Evolutionary conservation across 2,113 vertebrate species (phyloP), one percentile per base, ranked within the genome.

Genomic region (Serinus canaria): DNA sequence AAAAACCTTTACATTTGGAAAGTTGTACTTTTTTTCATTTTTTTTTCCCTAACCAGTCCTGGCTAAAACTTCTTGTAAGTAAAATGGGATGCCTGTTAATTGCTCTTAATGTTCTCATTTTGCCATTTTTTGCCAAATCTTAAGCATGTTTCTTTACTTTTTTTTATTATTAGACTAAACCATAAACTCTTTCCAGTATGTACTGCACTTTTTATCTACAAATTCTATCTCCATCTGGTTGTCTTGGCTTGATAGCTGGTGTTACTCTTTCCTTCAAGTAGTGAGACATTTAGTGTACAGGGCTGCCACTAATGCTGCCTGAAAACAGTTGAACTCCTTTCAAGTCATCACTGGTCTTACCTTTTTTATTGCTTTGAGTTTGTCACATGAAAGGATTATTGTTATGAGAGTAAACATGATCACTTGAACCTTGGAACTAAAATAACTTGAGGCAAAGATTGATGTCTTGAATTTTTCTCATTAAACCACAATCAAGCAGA

Each of bases 381-480:
- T 86, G 64, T 93, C 62, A 60, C 49, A 33, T 87, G 52, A 79
- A 72, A 60, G 62, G 18, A 76, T 78, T 89, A 64, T 52, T 84
- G 27, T 72, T 94, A 49, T 31, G 39, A 79, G 27, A 82, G 41
- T 37, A 82, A 75, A 58, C 0, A 3, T 69, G 68, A 81, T 89
- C 72, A 19, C 33, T 39, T 66, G 78, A 82, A 67, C 44, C 50
- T 77, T 18, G 24, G 37, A 93, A 88, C 41, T 56, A 37, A 83
- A 76, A 78, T 75, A 87, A 79, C 70, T 89, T 89, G 33, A 76
- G 67, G 52, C 76, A 88, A 94, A 92, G 90, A 96, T 84, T 87
- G 83, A 95, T 76, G 49, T 81, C 60, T 81, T 78, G 49, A 69
- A 68, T 95, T 95, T 97, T 92, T 80, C 81, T 89, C 44, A 92